Conservation (phyloP, 1,140 invertebrate genomes). For the Heliothis subflexa region DNA sequence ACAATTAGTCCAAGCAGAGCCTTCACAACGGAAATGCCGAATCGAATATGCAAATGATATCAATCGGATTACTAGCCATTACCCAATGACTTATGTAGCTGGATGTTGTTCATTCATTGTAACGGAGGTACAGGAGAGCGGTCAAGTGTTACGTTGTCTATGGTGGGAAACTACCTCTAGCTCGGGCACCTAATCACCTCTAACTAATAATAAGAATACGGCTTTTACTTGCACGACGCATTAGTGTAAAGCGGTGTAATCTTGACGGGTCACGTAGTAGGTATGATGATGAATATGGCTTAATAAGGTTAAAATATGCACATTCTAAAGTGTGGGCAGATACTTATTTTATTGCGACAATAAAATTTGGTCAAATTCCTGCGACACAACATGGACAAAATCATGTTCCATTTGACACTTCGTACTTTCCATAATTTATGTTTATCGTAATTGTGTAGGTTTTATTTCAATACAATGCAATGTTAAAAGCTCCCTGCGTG, state of each 20-base stretch:
- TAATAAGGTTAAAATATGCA: too few relatives aligned
- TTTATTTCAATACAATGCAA: slow-evolving; percentile 29
- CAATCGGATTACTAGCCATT: slow-evolving; percentile 61
- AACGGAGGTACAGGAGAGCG: slow-evolving; percentile 62
- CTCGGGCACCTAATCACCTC: too few relatives aligned
- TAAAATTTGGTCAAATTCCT: background rate
- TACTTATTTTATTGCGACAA: slow-evolving; percentile 1
- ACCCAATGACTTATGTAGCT: slow-evolving; percentile 58
- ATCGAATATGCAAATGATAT: slow-evolving; percentile 80
- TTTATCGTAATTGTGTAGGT: slow-evolving; percentile 37
- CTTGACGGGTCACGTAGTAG: too few relatives aligned
- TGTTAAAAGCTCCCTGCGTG: slow-evolving; percentile 43
- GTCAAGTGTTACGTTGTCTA: slow-evolving; percentile 41
- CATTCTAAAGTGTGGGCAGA: too few relatives aligned
- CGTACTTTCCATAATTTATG: slow-evolving; percentile 23
- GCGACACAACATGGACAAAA: background rate
- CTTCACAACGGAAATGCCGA: slow-evolving; percentile 78
- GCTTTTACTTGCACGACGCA: too few relatives aligned
- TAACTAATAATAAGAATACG: too few relatives aligned
- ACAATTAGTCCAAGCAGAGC: slow-evolving; percentile 67
- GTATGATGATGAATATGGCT: too few relatives aligned
- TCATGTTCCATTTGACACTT: slow-evolving; percentile 6
- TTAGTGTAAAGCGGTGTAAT: too few relatives aligned
- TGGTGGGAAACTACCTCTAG: background rate
- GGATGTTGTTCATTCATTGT: slow-evolving; percentile 79